These are phyloP conservation scores for Nymphalis urticae DNA, from an alignment of 2,888 invertebrate genomes.

Conservation along the genomic window DNA sequence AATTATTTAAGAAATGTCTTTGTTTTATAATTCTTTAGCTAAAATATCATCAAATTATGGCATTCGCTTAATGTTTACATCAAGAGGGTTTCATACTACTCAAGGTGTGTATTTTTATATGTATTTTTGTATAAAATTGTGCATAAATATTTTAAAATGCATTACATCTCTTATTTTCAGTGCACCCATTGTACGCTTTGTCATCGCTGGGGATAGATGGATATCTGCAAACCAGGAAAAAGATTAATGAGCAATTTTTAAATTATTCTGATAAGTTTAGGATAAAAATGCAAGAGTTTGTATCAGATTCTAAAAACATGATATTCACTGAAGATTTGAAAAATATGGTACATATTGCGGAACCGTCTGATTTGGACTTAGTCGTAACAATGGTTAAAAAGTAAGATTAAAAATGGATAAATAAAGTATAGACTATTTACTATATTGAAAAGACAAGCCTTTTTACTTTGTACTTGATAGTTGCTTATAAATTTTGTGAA, in stretches of 20 bases:
- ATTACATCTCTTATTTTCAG: conserved; percentile 48
- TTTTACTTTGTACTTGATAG: no score
- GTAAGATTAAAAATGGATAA: conserved; percentile 58
- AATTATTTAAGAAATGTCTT: conserved; percentile 50
- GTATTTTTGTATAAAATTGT: conserved; percentile 3
- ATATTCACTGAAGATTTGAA: conserved; percentile 93
- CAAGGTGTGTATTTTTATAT: conserved; percentile 36
- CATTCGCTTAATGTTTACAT: conserved; percentile 47
- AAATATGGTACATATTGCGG: conserved; percentile 87
- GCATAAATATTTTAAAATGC: background rate
- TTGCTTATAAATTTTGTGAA: background rate
- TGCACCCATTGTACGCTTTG: conserved; percentile 77
- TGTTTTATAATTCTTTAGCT: conserved; percentile 48
- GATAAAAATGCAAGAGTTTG: conserved; percentile 85
- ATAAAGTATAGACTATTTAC: no score
- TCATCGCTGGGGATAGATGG: conserved; percentile 83
- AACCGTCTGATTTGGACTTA: conserved; percentile 84
- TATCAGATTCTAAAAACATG: conserved; percentile 81
- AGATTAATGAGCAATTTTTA: conserved; percentile 81
- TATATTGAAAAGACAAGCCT: no score
- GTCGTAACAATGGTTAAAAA: conserved; percentile 86
- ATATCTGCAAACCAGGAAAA: conserved; percentile 79
- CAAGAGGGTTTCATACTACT: conserved; percentile 43
- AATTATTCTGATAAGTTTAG: conserved; percentile 85
- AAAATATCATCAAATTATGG: conserved; percentile 46